Percentiles rank a stretch among this genome's conserved stretches.
phyloP scores from a whole-genome alignment of 64 coral and sea anemone species.

The Montipora sp. region DNA sequence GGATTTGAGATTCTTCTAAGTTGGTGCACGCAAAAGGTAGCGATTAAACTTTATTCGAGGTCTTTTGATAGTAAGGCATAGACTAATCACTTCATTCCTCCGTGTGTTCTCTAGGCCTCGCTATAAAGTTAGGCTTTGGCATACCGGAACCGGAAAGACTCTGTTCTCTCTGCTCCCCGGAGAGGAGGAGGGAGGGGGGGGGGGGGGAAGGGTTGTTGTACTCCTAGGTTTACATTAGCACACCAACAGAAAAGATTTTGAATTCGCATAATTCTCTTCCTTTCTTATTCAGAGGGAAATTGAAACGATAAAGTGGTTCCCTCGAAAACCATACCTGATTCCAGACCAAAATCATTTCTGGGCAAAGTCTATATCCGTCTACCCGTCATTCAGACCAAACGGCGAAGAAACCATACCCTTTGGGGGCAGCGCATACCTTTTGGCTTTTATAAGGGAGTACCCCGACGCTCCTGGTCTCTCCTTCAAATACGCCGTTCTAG shows the following conservation, averaged over 20 bases:
- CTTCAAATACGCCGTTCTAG: neutral
- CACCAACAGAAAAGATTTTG: neutral
- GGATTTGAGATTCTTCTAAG: neutral
- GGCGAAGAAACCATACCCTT: neutral
- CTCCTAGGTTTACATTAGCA: neutral
- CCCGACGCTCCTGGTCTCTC: no score
- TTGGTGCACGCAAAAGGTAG: neutral
- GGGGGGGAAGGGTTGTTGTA: neutral
- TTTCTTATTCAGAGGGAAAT: neutral
- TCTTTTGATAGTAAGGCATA: neutral
- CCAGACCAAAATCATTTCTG: neutral
- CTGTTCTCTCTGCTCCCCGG: neutral
- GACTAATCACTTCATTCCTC: neutral
- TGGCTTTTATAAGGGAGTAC: no score
- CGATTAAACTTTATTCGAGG: slow-evolving; percentile 1
- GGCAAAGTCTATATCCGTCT: neutral
- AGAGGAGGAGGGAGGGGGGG: no score
- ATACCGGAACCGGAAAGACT: neutral
- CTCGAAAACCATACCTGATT: neutral
- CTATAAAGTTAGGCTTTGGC: neutral
- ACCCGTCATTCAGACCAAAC: neutral
- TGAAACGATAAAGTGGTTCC: neutral
- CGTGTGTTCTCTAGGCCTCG: neutral
- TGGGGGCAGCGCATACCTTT: no score
- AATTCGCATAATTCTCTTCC: no score